phyloP scores from a whole-genome alignment of 1,140 invertebrate genomes.

The Heliconius eleuchia region DNA sequence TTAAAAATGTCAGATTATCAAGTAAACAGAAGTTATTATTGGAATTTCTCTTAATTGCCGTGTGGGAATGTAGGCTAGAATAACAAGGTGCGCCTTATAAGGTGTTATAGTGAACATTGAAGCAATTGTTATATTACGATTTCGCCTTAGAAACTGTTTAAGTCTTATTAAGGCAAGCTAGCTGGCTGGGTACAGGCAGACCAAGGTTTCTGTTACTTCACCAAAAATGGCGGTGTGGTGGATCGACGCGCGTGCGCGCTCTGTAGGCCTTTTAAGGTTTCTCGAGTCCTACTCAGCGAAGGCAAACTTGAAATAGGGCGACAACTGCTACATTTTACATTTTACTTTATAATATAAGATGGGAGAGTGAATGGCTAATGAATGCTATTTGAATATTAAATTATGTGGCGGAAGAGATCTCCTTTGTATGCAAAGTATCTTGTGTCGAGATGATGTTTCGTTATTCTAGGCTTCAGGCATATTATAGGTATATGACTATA shows the following conservation, averaged over 20 bases:
- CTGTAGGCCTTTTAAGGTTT: slow-evolving; percentile 67
- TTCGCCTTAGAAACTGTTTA: slow-evolving; percentile 44
- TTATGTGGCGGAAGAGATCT: slow-evolving; percentile 31
- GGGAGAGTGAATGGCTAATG: slow-evolving; percentile 34
- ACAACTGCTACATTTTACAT: slow-evolving; percentile 37
- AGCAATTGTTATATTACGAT: slow-evolving; percentile 45
- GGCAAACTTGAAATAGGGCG: slow-evolving; percentile 53
- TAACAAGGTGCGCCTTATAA: slow-evolving; percentile 36
- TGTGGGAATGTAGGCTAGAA: slow-evolving; percentile 40
- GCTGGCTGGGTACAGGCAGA: slow-evolving; percentile 48
- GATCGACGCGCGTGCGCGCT: slow-evolving; percentile 53
- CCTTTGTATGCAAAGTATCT: slow-evolving; percentile 38
- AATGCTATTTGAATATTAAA: slow-evolving; percentile 36
- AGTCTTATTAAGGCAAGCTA: slow-evolving; percentile 45
- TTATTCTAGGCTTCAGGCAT: slow-evolving; percentile 12
- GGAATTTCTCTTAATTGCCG: slow-evolving; percentile 37
- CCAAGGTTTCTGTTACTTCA: slow-evolving; percentile 53
- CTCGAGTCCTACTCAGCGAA: slow-evolving; percentile 55
- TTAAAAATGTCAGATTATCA: slow-evolving; percentile 14
- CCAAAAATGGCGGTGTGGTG: slow-evolving; percentile 64
- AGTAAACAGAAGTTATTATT: slow-evolving; percentile 22
- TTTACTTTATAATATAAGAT: slow-evolving; percentile 39
- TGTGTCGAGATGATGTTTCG: slow-evolving; percentile 28
- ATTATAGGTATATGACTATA: neutral
- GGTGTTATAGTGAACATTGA: slow-evolving; percentile 37